Base-by-base conservation (phyloP, 2,888 invertebrate species). In the Acrocyrtus sp. region DNA sequence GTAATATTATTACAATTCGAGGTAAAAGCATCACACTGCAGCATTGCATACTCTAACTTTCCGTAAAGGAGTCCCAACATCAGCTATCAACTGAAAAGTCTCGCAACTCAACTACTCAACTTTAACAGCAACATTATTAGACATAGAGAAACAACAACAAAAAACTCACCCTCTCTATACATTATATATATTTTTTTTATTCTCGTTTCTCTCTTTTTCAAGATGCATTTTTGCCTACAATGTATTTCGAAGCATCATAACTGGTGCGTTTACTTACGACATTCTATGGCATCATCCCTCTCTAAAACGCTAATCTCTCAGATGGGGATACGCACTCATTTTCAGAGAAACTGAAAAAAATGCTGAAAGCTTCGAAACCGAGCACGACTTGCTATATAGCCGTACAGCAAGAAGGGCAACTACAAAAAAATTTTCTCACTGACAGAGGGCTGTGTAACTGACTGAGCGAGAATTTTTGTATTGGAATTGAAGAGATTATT, bases 91-190 rank as follows among this genome's bases (percentile, higher is more conserved):
- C 72, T 66, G n/a, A n/a, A n/a, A n/a, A n/a, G 66, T 56, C 58
- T 47, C 45, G 47, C 57, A 60, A 70, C 62, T 63, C 39, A 57
- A 65, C n/a, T n/a, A n/a, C n/a, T n/a, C n/a, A n/a, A n/a, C n/a
- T n/a, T n/a, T n/a, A n/a, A n/a, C n/a, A n/a, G n/a, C n/a, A n/a
- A n/a, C n/a, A n/a, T n/a, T 34, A 34, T 34, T 34, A 34, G 34
- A 12, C n/a, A n/a, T n/a, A 34, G 34, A 34, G 34, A 34, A 34
- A 34, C 34, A 34, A 34, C 6, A 34, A 12, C 5, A 54, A 54
- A 50, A 72, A 72, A 67, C 66, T 72, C 66, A 72, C 72, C 72
- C 72, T 72, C 72, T 72, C 63, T 61, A 61, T 69, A 51, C 58
- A 60, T 67, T 67, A 57, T 65, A n/a, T n/a, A n/a, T n/a, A n/a